These are phyloP conservation scores for Drosophila siamana DNA, from an alignment of 2,888 invertebrate species.

Conservation along the genomic window DNA sequence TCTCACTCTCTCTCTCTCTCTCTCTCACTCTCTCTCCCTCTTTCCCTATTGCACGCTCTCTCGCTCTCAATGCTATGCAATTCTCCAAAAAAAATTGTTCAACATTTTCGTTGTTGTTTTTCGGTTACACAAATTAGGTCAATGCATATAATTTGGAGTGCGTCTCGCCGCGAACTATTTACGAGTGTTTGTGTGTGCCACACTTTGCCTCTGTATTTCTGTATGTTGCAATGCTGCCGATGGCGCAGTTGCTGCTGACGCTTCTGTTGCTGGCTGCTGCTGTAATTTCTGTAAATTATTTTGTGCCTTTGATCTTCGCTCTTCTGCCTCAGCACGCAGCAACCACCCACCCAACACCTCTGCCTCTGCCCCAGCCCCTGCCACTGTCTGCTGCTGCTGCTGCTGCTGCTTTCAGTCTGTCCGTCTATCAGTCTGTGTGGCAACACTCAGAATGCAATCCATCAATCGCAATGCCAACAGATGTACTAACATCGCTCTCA, in stretches of 20 bases:
- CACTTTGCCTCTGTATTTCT: constrained; percentile 21
- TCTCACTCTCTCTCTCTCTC: not conserved
- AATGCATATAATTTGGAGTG: constrained; percentile 71
- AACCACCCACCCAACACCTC: constrained; percentile 3
- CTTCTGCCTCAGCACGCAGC: constrained; percentile 10
- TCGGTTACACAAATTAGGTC: constrained; percentile 62
- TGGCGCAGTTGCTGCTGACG: constrained; percentile 41
- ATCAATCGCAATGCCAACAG: constrained; percentile 58
- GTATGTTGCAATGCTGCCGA: constrained; percentile 66
- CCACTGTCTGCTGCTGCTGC: not conserved
- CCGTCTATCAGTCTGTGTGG: constrained; percentile 53
- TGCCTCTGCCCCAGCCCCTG: not conserved
- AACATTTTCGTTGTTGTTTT: constrained; percentile 40
- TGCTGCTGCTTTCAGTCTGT: too few relatives aligned
- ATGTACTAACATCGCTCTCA: constrained; percentile 16
- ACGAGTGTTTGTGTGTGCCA: constrained; percentile 12
- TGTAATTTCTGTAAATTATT: constrained; percentile 54
- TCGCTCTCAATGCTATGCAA: constrained; percentile 48
- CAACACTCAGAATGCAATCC: constrained; percentile 76
- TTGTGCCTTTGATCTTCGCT: constrained; percentile 67
- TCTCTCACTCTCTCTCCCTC: too few relatives aligned
- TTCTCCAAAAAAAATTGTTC: constrained; percentile 57
- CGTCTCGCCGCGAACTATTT: constrained; percentile 16
- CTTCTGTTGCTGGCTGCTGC: constrained; percentile 30
- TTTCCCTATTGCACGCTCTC: constrained; percentile 9